Evolutionary conservation across 2,113 vertebrate species (phyloP).

Genomic region (Nyctibius bracteatus): DNA sequence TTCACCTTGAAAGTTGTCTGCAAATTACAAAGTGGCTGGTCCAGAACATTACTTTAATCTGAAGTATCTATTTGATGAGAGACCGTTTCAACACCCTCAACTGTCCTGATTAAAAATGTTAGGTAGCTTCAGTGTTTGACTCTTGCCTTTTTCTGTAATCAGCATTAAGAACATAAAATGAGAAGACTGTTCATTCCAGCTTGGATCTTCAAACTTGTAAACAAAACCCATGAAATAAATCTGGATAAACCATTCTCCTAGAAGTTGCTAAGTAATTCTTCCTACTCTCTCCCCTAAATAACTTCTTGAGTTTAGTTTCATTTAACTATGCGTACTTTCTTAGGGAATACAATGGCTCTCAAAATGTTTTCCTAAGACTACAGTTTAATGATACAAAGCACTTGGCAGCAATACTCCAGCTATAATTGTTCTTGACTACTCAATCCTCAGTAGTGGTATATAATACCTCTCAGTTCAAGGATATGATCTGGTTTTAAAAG

Average conservation of each 20-base stretch:
- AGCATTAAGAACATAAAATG: background rate
- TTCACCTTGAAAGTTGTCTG: background rate
- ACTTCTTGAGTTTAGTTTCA: constrained; percentile 15
- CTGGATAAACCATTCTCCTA: background rate
- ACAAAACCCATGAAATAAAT: background rate
- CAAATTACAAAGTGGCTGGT: background rate
- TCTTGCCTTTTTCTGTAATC: background rate
- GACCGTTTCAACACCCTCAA: background rate
- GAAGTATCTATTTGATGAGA: background rate
- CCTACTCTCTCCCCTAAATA: background rate
- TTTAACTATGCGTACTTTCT: background rate
- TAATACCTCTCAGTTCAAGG: constrained; percentile 1
- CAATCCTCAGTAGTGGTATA: background rate
- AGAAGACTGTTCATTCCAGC: background rate
- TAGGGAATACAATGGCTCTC: constrained; percentile 2
- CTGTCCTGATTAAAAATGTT: background rate
- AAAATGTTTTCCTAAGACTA: constrained; percentile 45
- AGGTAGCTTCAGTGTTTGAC: background rate
- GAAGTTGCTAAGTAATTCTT: background rate
- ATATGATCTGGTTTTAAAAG: constrained; percentile 61
- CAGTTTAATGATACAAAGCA: constrained; percentile 49
- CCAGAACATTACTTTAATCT: background rate
- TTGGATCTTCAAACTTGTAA: background rate
- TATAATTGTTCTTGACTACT: constrained; percentile 32
- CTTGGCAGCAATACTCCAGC: constrained; percentile 35